Base-by-base conservation (phyloP, 2,797 vertebrate genomes). In the Menidia menidia region DNA sequence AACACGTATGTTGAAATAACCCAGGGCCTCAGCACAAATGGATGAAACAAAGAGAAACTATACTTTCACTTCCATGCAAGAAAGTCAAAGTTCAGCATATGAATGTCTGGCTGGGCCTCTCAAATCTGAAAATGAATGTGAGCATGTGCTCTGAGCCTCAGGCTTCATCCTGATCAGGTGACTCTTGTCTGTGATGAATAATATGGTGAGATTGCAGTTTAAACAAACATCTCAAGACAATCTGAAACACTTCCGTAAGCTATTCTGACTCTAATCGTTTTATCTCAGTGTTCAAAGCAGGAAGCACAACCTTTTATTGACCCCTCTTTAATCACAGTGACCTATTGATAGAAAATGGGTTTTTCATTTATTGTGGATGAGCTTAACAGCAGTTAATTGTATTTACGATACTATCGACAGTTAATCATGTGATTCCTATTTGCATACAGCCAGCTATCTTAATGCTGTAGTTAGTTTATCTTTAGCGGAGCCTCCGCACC, bases 131-230 rank as follows among this genome's bases (percentile, higher is more conserved):
- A 56, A 39, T 1, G 19, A 15, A 75, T 39, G 52, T 60, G 55
- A 33, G 2, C 51, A 63, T 50, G 42, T 25, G n/a, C 42, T 68
- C 62, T 42, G 9, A 43, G 44, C n/a, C 14, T n/a, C 48, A 52
- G 73, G 69, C 58, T 73, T 70, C 30, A 72, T 73, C 76, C 43
- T 58, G 9, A 43, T 91, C 89, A 92, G 68, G 45, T 89, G 91
- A 92, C 82, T 83, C 12, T 35, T 52, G 39, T 6, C 31, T 47
- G 48, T 13, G 11, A 16, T 6, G 30, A 42, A 2, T 56, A 5
- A 10, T 57, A 6, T 12, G 30, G 18, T 43, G 14, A 14, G 3
- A 4, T 2, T 15, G 19, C 2, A 16, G 1, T 52, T 32, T 2
- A 4, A 25, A n/a, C 0, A 6, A 0, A 12, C 39, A 35, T 3